Conservation (phyloP, 1,140 invertebrate species). For the Lamellibrachia luymesi region DNA sequence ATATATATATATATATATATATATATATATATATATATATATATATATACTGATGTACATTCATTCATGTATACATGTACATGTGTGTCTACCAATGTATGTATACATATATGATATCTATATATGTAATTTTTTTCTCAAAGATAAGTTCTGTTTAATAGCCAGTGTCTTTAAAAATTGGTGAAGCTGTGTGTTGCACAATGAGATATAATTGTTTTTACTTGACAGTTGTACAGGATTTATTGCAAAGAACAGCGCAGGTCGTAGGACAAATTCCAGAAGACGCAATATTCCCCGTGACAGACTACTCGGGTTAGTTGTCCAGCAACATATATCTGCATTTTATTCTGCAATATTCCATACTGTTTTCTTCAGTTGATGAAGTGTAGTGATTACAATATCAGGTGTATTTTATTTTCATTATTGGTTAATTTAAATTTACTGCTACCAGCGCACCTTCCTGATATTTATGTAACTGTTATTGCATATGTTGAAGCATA, state of each 20-base stretch:
- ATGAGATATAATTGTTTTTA: background rate
- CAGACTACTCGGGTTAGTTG: conserved; percentile 44
- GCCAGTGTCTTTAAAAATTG: background rate
- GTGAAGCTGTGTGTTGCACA: background rate
- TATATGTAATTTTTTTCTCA: background rate
- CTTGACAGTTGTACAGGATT: conserved; percentile 44
- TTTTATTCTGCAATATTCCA: background rate
- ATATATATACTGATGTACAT: background rate
- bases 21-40: conserved; percentile 10
- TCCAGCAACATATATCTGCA: background rate
- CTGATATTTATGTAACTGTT: background rate
- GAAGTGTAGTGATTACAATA: background rate
- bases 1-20: background rate
- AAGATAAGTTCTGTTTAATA: background rate
- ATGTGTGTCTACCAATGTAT: no score
- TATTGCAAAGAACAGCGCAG: conserved; percentile 41
- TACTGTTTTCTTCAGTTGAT: background rate
- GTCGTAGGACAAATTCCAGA: conserved; percentile 40
- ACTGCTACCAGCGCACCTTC: background rate
- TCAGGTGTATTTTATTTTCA: background rate
- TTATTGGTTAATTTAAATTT: background rate
- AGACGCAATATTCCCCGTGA: conserved; percentile 45
- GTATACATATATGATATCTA: no score
- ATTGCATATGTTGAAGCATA: background rate
- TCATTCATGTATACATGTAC: no score